Evolutionary conservation across 2,113 vertebrate genomes (phyloP).

Genomic region (Rhinichthys klamathensis): DNA sequence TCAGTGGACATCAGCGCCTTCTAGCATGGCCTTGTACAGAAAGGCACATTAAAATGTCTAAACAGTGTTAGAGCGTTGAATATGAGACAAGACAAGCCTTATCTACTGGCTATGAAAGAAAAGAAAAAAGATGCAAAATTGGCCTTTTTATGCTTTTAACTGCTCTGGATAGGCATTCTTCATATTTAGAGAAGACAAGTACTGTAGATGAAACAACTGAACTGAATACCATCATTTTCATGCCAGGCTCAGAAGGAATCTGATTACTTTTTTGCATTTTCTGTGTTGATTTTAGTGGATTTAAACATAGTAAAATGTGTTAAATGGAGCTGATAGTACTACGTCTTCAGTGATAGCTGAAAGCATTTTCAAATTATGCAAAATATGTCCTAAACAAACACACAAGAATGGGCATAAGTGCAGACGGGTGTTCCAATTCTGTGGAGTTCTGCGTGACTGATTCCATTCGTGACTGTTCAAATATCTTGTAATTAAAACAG

Average conservation of each 20-base stretch:
- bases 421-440: background rate
- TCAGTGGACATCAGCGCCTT: constrained; percentile 45
- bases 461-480: background rate
- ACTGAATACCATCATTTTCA: background rate
- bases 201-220: background rate
- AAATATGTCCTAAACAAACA: background rate
- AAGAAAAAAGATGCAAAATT: background rate
- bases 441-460: background rate
- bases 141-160: constrained; percentile 21
- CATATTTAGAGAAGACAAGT: background rate
- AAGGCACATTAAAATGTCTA: constrained; percentile 49
- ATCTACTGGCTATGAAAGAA: constrained; percentile 13
- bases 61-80: background rate
- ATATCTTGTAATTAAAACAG: background rate
- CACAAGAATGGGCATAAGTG: background rate
- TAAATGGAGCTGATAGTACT: background rate
- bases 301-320: background rate
- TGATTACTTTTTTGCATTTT: background rate
- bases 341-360: background rate
- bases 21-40: constrained; percentile 34
- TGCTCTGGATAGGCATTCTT: background rate
- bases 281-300: background rate
- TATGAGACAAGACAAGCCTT: constrained; percentile 22
- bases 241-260: background rate
- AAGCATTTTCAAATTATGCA: constrained; percentile 8